phyloP scores from a whole-genome alignment of 35 echinoderm and acorn worm species.

The Ptychodera flava region DNA sequence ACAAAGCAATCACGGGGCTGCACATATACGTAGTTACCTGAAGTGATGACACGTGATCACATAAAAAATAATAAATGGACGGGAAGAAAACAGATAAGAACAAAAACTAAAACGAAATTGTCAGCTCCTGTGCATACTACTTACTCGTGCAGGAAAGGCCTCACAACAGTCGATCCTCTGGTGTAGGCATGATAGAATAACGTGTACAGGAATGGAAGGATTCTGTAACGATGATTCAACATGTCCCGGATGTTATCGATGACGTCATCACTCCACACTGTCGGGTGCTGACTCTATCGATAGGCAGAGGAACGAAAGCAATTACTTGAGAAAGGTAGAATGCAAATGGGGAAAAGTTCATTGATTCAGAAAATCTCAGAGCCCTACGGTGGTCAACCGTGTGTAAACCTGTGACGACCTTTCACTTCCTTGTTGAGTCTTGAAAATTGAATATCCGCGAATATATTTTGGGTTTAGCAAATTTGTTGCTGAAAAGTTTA shows the following conservation, averaged over 20 bases:
- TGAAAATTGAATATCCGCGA: background rate
- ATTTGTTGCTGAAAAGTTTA: too few species aligned
- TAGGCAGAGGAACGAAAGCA: background rate
- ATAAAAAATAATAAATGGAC: too few species aligned
- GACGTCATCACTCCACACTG: constrained; percentile 34
- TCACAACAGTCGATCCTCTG: constrained; percentile 29
- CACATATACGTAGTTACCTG: too few species aligned
- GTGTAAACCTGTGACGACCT: background rate
- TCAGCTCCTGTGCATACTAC: too few species aligned
- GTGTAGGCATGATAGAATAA: constrained; percentile 34
- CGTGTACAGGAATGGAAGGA: constrained; percentile 46
- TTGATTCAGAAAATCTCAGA: background rate
- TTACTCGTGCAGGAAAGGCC: constrained; percentile 49
- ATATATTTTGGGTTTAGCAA: too few species aligned
- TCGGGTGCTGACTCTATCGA: constrained; percentile 52
- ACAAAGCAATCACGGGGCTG: too few species aligned
- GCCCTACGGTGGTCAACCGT: too few species aligned
- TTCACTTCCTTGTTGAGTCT: background rate
- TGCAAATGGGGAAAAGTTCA: background rate
- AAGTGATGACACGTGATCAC: too few species aligned
- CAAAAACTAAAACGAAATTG: too few species aligned
- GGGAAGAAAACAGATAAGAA: too few species aligned
- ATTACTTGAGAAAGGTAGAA: background rate
- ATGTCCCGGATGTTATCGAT: constrained; percentile 28
- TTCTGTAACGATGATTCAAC: constrained; percentile 27